Conservation (phyloP, 1,140 invertebrate species). For the Saccostrea echinata region DNA sequence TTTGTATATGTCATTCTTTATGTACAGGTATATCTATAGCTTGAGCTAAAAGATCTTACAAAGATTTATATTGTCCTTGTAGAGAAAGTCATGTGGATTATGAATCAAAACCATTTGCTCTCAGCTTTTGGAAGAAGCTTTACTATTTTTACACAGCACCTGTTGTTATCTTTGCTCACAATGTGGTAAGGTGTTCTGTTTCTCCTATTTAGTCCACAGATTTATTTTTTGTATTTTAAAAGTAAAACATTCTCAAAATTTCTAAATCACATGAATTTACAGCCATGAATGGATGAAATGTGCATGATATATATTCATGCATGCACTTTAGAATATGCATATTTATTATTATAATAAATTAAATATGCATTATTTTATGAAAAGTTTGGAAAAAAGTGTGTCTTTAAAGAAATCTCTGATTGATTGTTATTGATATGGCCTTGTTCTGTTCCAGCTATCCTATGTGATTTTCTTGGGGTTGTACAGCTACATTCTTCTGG, state of each 20-base stretch:
- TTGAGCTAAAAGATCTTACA: too few species aligned
- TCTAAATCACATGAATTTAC: background rate
- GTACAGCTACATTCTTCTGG: conserved; percentile 80
- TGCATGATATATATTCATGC: background rate
- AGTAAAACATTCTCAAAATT: background rate
- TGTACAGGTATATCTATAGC: too few species aligned
- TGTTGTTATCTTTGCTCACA: conserved; percentile 74
- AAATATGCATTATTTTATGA: too few species aligned
- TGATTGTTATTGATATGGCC: background rate
- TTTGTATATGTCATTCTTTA: too few species aligned
- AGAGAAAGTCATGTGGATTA: background rate
- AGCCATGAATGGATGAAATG: background rate
- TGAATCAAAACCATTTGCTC: background rate
- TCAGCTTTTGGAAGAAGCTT: conserved; percentile 50
- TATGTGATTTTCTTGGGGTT: conserved; percentile 80
- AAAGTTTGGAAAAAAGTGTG: too few species aligned
- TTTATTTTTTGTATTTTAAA: background rate
- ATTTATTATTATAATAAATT: too few species aligned
- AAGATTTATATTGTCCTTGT: background rate
- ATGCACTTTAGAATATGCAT: too few species aligned
- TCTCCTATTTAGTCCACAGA: background rate
- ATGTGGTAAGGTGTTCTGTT: conserved; percentile 71
- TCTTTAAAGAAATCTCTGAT: too few species aligned
- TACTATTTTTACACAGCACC: conserved; percentile 75
- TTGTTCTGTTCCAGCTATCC: conserved; percentile 64